phyloP scores from a whole-genome alignment of 1,140 invertebrate species.

The Zaprionus ghesquierei region DNA sequence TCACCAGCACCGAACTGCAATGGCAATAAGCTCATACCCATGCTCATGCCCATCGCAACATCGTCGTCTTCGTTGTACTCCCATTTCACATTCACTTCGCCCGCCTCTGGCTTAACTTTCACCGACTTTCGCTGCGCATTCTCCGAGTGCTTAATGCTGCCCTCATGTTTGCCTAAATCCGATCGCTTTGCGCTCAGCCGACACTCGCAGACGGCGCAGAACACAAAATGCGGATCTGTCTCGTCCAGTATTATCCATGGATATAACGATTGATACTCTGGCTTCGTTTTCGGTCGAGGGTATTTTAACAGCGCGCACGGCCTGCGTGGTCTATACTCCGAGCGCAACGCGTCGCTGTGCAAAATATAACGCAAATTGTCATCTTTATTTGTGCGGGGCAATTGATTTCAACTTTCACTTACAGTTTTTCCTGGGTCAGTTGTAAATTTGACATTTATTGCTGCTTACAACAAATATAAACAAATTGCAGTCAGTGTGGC shows the following conservation, averaged over 20 bases:
- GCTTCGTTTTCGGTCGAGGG: conserved; percentile 68
- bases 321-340: conserved; percentile 65
- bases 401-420: conserved; percentile 29
- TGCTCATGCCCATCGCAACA: neutral
- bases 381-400: neutral
- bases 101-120: conserved; percentile 15
- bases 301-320: conserved; percentile 66
- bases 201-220: conserved; percentile 67
- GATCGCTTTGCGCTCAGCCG: conserved; percentile 68
- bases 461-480: conserved; percentile 63
- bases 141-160: conserved; percentile 70
- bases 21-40: conserved; percentile 15
- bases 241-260: conserved; percentile 69
- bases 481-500: conserved; percentile 47
- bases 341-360: conserved; percentile 59
- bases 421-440: conserved; percentile 73
- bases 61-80: conserved; percentile 66
- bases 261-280: conserved; percentile 64
- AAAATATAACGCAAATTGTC: neutral
- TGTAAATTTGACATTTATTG: conserved; percentile 64
- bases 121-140: conserved; percentile 58
- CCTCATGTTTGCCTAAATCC: conserved; percentile 68
- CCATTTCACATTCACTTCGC: conserved; percentile 52
- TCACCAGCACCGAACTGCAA: conserved; percentile 21
- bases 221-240: conserved; percentile 73